phyloP scores from a whole-genome alignment of 1,140 invertebrate genomes.

The Agrilus planipennis region DNA sequence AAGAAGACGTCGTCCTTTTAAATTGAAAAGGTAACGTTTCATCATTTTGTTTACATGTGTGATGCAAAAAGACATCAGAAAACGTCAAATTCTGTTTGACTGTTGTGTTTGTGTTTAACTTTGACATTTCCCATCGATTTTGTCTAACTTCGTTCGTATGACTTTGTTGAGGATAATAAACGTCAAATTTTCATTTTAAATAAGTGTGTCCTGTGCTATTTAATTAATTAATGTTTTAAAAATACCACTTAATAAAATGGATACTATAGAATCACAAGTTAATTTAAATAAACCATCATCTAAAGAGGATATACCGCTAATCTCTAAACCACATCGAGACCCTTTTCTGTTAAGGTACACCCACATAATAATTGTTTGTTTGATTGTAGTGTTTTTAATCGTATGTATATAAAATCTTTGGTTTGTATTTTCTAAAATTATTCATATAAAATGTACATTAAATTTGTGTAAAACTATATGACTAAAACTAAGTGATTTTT shows the following conservation, averaged over 20 bases:
- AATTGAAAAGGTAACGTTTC: neutral
- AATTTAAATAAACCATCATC: constrained; percentile 40
- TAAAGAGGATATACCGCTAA: constrained; percentile 52
- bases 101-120: neutral
- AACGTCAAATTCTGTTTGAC: neutral
- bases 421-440: no score
- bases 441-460: no score
- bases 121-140: neutral
- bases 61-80: neutral
- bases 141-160: neutral
- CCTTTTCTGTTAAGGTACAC: constrained; percentile 41
- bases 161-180: neutral
- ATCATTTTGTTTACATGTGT: neutral
- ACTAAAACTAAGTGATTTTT: no score
- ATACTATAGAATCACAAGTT: constrained; percentile 39
- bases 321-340: constrained; percentile 43
- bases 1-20: constrained; percentile 8
- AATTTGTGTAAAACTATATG: no score
- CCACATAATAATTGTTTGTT: neutral
- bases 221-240: no score
- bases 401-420: no score
- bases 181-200: no score
- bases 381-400: no score
- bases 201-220: no score
- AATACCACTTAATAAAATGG: constrained; percentile 23